Evolutionary conservation across 2,888 invertebrate genomes (phyloP).

Genomic region (Thumatha senex): DNA sequence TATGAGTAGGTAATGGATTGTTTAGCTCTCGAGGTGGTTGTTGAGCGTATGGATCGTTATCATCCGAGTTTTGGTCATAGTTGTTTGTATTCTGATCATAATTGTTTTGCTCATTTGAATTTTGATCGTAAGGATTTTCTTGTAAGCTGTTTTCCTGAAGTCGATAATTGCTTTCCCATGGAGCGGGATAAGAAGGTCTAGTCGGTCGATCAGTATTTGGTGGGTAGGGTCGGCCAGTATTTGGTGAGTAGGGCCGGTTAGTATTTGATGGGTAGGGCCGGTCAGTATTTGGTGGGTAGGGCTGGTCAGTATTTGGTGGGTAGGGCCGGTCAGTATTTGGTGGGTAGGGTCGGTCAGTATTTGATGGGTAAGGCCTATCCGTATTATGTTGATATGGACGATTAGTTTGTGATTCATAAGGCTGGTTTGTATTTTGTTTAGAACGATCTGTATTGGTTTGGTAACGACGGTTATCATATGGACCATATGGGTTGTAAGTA

Average conservation of each 20-base stretch:
- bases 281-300: not conserved
- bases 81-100: slow-evolving; percentile 7
- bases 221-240: not conserved
- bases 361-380: not conserved
- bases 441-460: slow-evolving; percentile 1
- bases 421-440: not conserved
- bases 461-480: not conserved
- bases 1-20: slow-evolving; percentile 3
- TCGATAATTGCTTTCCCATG: slow-evolving; percentile 14
- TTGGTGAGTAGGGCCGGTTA: not conserved
- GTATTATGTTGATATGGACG: not conserved
- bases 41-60: slow-evolving; percentile 8
- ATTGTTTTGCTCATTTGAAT: slow-evolving; percentile 5
- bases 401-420: not conserved
- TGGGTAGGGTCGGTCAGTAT: not conserved
- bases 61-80: not conserved
- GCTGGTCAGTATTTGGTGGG: not conserved
- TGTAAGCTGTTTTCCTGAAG: not conserved
- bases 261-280: not conserved
- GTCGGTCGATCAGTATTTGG: not conserved
- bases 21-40: slow-evolving; percentile 1
- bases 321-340: not conserved
- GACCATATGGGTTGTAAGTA: not conserved
- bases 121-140: slow-evolving; percentile 6
- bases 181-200: not conserved